Conservation (phyloP, 2,113 vertebrate genomes). For the Andinoacara biseriatus region DNA sequence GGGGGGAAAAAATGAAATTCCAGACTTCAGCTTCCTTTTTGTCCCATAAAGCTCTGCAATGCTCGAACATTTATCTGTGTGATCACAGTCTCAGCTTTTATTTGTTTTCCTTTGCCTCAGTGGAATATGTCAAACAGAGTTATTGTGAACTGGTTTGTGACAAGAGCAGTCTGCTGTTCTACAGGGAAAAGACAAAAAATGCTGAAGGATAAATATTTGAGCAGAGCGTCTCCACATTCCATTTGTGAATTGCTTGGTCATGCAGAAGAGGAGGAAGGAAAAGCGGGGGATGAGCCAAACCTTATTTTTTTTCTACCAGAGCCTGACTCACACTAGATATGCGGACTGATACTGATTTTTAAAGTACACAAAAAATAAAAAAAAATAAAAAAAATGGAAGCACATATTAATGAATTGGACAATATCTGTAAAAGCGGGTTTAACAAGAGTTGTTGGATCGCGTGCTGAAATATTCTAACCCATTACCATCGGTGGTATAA, state of each 20-base stretch:
- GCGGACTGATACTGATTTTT: background rate
- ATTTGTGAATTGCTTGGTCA: conserved; percentile 64
- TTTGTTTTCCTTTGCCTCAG: conserved; percentile 45
- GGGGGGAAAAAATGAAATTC: background rate
- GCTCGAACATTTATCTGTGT: conserved; percentile 22
- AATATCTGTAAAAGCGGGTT: no score
- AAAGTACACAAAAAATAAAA: background rate
- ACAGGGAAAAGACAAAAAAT: background rate
- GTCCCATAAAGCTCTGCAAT: background rate
- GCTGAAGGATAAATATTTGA: conserved; percentile 27
- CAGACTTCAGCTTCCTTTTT: conserved; percentile 1
- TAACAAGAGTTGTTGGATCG: background rate
- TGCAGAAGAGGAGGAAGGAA: conserved; percentile 65
- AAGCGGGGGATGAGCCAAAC: background rate
- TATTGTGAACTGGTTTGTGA: conserved; percentile 39
- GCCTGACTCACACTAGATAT: background rate
- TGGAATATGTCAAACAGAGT: conserved; percentile 42
- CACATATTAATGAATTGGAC: background rate
- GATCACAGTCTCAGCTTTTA: conserved; percentile 17
- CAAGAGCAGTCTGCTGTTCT: conserved; percentile 6
- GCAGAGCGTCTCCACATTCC: conserved; percentile 58
- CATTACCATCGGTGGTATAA: background rate
- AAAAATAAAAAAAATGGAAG: background rate
- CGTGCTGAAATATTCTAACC: background rate
- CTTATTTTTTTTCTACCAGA: background rate